Evolutionary conservation across 2,113 vertebrate genomes (phyloP).

Genomic region (Boulengeromyrus knoepffleri): DNA sequence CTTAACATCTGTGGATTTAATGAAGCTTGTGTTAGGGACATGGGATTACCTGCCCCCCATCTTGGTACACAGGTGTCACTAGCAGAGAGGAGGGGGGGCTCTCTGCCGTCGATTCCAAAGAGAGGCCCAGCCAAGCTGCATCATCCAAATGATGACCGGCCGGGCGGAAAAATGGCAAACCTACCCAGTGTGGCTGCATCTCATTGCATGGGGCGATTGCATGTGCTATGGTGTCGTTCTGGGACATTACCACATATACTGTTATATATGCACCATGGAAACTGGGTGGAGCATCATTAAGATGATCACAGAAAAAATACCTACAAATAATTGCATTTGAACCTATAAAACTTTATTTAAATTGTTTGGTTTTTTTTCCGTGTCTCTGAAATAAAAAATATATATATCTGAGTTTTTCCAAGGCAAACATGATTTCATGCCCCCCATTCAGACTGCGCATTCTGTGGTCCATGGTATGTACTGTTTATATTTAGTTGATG

Average conservation of each 20-base stretch:
- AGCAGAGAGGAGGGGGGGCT: neutral
- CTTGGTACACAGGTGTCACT: neutral
- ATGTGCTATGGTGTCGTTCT: neutral
- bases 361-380: neutral
- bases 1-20: constrained; percentile 8
- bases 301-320: neutral
- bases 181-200: neutral
- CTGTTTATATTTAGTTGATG: neutral
- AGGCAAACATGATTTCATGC: neutral
- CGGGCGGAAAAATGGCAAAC: neutral
- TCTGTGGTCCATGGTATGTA: neutral
- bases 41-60: neutral
- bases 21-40: constrained; percentile 4
- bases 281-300: neutral
- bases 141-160: neutral
- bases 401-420: neutral
- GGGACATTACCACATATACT: neutral
- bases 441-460: neutral
- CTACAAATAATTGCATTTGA: neutral
- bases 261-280: neutral
- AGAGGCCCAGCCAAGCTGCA: neutral
- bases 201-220: neutral
- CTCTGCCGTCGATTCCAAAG: neutral
- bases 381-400: neutral
- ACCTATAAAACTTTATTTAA: neutral